phyloP scores from a whole-genome alignment of 2,888 invertebrate species.

The Penaeus monodon region DNA sequence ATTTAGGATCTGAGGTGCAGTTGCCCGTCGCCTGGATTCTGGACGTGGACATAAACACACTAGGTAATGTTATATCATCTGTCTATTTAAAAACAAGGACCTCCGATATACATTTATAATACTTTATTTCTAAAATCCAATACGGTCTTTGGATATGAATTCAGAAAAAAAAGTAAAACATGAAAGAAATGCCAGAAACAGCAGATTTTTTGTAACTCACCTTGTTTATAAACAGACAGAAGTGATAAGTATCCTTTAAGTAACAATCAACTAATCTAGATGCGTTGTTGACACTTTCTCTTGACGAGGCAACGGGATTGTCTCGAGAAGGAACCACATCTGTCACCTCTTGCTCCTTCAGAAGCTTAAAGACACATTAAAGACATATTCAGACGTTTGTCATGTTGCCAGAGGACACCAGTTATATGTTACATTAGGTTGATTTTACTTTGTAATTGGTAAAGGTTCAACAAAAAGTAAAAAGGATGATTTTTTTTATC shows the following conservation, averaged over 20 bases:
- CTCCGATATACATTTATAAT: neutral
- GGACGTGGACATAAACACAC: slow-evolving; percentile 23
- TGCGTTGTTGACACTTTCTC: too few species aligned
- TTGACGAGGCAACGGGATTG: neutral
- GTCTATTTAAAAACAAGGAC: slow-evolving; percentile 41
- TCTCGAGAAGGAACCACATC: neutral
- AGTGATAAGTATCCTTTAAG: too few species aligned
- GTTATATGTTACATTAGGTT: neutral
- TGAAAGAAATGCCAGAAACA: too few species aligned
- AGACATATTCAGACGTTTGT: slow-evolving; percentile 4
- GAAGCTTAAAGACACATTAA: neutral
- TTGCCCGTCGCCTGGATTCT: slow-evolving; percentile 27
- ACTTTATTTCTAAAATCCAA: neutral
- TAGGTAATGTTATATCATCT: slow-evolving; percentile 46
- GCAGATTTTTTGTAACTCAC: too few species aligned
- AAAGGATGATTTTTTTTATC: neutral
- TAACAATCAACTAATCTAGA: too few species aligned
- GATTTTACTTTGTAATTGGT: slow-evolving; percentile 5
- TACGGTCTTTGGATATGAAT: neutral
- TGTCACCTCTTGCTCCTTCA: neutral
- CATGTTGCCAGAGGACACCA: neutral
- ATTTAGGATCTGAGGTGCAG: slow-evolving; percentile 38
- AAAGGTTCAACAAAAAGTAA: slow-evolving; percentile 3
- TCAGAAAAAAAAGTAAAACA: neutral
- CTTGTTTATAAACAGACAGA: too few species aligned